Conservation (phyloP, 2,888 invertebrate species). For the Bedellia somnulentella region DNA sequence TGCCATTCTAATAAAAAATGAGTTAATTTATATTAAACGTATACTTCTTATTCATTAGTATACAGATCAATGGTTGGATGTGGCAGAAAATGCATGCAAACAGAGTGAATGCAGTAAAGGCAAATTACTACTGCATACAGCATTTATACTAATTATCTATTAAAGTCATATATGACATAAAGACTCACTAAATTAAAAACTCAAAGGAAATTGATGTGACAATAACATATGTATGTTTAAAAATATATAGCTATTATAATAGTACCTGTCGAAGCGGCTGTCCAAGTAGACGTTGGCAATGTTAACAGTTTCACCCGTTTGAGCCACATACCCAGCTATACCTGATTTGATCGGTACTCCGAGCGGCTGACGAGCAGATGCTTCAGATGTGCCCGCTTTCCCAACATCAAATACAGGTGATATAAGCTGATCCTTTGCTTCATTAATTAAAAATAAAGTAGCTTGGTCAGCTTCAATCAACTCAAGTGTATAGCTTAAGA, state of each 20-base stretch:
- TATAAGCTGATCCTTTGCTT: conserved; percentile 72
- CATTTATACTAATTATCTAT: no score
- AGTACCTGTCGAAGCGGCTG: conserved; percentile 67
- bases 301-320: conserved; percentile 77
- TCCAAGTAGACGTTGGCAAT: conserved; percentile 83
- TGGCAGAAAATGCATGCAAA: no score
- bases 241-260: neutral
- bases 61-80: no score
- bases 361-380: conserved; percentile 15
- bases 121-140: no score
- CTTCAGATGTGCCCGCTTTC: conserved; percentile 19
- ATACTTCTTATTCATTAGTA: no score
- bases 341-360: conserved; percentile 74
- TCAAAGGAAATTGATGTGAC: no score
- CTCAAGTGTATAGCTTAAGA: conserved; percentile 81
- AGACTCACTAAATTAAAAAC: no score
- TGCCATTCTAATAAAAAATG: no score
- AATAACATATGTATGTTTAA: no score
- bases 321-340: conserved; percentile 81
- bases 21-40: no score
- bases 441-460: conserved; percentile 79
- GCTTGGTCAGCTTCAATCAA: conserved; percentile 83
- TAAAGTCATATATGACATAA: no score
- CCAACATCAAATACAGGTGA: conserved; percentile 80
- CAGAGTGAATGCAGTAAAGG: no score